Evolutionary conservation across 2,113 vertebrate species (phyloP).

Genomic region (Triplophysa siluroides): DNA sequence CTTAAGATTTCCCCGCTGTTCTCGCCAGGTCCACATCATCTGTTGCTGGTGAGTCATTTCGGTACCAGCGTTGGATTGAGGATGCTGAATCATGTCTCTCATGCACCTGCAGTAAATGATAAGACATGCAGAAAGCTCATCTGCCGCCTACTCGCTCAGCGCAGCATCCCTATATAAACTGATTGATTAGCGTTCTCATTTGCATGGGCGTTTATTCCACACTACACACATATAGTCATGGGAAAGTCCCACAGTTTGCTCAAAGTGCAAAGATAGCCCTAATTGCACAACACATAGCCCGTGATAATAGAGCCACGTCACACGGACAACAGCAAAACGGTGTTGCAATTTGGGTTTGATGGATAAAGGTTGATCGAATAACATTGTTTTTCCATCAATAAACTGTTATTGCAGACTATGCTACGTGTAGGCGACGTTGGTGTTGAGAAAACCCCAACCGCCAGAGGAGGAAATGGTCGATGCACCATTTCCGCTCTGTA

Average conservation of each 20-base stretch:
- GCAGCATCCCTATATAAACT: slow-evolving; percentile 51
- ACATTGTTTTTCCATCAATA: slow-evolving; percentile 23
- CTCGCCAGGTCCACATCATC: slow-evolving; percentile 18
- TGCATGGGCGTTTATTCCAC: slow-evolving; percentile 61
- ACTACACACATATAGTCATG: slow-evolving; percentile 49
- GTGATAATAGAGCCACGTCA: slow-evolving; percentile 42
- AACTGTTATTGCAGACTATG: slow-evolving; percentile 37
- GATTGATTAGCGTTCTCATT: slow-evolving; percentile 47
- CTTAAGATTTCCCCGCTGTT: slow-evolving; percentile 37
- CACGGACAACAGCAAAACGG: neutral
- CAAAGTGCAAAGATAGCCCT: slow-evolving; percentile 14
- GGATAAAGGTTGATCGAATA: slow-evolving; percentile 33
- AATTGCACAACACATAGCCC: slow-evolving; percentile 37
- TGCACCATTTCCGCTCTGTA: slow-evolving; percentile 65
- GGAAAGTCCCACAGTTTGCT: slow-evolving; percentile 58
- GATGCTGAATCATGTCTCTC: slow-evolving; percentile 50
- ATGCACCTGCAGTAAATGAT: slow-evolving; percentile 3
- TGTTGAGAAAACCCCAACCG: slow-evolving; percentile 61
- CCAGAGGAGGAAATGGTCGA: slow-evolving; percentile 59
- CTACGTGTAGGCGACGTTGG: slow-evolving; percentile 22
- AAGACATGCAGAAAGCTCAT: slow-evolving; percentile 27
- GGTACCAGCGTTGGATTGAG: slow-evolving; percentile 29
- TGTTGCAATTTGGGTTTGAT: slow-evolving; percentile 30
- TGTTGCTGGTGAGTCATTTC: slow-evolving; percentile 49
- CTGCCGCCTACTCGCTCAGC: slow-evolving; percentile 38